These are phyloP conservation scores for Hyaena hyaena DNA, from an alignment of 2,113 vertebrate species.

Conservation along the genomic window DNA sequence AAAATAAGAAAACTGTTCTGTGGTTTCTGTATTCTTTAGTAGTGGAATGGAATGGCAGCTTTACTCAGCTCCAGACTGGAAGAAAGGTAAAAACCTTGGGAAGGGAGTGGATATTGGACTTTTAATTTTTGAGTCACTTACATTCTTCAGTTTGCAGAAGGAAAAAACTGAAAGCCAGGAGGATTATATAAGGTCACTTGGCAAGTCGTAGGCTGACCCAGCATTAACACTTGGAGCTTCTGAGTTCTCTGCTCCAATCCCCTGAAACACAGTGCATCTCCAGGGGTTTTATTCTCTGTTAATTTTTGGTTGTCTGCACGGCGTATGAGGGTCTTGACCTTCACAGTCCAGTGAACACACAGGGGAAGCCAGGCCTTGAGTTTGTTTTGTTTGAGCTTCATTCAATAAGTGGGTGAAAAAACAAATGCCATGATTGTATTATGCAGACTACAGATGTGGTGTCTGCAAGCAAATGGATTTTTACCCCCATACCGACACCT, in stretches of 20 bases:
- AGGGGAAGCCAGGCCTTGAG: neutral
- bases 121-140: slow-evolving; percentile 56
- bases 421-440: neutral
- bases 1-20: slow-evolving; percentile 5
- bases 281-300: neutral
- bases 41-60: neutral
- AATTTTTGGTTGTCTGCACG: neutral
- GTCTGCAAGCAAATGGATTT: neutral
- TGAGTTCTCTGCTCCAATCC: neutral
- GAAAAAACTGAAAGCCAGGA: slow-evolving; percentile 55
- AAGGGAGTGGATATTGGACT: neutral
- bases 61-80: slow-evolving; percentile 41
- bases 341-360: neutral
- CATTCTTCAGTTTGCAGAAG: slow-evolving; percentile 65
- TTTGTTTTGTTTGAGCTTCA: neutral
- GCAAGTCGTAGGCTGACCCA: slow-evolving; percentile 38
- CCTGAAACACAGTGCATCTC: neutral
- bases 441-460: neutral
- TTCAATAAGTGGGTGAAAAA: neutral
- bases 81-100: slow-evolving; percentile 36
- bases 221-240: slow-evolving; percentile 1
- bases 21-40: neutral
- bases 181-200: slow-evolving; percentile 71
- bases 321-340: neutral
- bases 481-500: neutral